These are phyloP conservation scores for Drosophila cyrtoloma DNA, from an alignment of 2,888 invertebrate species.

Conservation along the genomic window DNA sequence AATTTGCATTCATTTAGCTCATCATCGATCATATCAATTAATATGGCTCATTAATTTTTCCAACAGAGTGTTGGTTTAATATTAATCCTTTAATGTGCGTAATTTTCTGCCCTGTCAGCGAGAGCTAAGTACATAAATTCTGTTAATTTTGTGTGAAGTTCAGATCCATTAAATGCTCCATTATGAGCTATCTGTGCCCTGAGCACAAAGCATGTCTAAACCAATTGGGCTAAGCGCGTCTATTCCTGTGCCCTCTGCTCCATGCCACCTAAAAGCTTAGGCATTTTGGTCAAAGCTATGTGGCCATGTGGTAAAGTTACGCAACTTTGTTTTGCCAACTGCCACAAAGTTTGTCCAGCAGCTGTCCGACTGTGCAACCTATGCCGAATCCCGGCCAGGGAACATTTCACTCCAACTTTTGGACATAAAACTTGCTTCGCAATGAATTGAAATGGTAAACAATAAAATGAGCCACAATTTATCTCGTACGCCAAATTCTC, in stretches of 20 bases:
- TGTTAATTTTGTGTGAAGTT: constrained; percentile 59
- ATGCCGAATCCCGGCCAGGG: constrained; percentile 6
- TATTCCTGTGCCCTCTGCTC: neutral
- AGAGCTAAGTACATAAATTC: constrained; percentile 53
- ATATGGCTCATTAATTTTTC: constrained; percentile 66
- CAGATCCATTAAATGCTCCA: constrained; percentile 37
- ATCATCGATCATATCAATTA: constrained; percentile 56
- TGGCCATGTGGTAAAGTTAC: constrained; percentile 49
- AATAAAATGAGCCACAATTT: constrained; percentile 63
- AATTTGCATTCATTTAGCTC: constrained; percentile 32
- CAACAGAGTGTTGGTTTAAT: constrained; percentile 46
- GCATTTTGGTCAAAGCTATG: constrained; percentile 1
- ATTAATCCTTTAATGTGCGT: constrained; percentile 61
- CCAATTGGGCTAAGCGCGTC: constrained; percentile 22
- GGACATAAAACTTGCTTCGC: constrained; percentile 16
- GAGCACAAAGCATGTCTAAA: neutral
- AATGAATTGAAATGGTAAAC: constrained; percentile 45
- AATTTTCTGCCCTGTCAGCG: constrained; percentile 36
- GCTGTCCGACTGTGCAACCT: constrained; percentile 6
- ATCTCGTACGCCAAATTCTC: constrained; percentile 20
- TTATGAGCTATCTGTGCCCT: constrained; percentile 23
- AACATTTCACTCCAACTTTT: constrained; percentile 29
- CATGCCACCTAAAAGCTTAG: neutral
- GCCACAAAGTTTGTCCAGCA: constrained; percentile 45
- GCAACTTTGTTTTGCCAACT: constrained; percentile 49